Evolutionary conservation across 2,888 invertebrate genomes (phyloP).

Genomic region (Drosophila basisetae): DNA sequence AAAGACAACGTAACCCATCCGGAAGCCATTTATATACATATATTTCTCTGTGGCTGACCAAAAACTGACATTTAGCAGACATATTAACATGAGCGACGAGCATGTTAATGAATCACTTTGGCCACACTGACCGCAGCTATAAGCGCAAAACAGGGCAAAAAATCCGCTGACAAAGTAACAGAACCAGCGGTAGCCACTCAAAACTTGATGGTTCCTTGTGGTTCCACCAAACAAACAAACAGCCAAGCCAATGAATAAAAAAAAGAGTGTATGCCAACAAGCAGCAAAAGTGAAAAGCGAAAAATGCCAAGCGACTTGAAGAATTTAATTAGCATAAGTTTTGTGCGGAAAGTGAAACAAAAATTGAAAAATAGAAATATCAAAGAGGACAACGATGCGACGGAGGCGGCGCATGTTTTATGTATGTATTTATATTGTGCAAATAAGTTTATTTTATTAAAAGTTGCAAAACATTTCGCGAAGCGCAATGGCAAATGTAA

Average conservation of each 20-base stretch:
- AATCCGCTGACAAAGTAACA: slow-evolving; percentile 14
- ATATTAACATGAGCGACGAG: slow-evolving; percentile 63
- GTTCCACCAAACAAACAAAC: slow-evolving; percentile 10
- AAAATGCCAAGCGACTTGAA: slow-evolving; percentile 52
- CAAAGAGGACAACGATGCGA: slow-evolving; percentile 47
- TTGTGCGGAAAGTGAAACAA: slow-evolving; percentile 51
- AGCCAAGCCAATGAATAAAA: not conserved
- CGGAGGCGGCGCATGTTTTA: slow-evolving; percentile 55
- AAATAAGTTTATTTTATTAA: slow-evolving; percentile 75
- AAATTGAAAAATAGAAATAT: slow-evolving; percentile 72
- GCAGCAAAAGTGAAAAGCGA: slow-evolving; percentile 33
- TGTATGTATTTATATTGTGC: slow-evolving; percentile 64
- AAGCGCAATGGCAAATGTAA: slow-evolving; percentile 60
- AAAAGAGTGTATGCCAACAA: slow-evolving; percentile 1
- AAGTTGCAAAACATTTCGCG: slow-evolving; percentile 68
- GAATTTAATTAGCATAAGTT: slow-evolving; percentile 73
- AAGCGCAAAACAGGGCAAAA: slow-evolving; percentile 22
- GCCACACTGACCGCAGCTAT: slow-evolving; percentile 58
- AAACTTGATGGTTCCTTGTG: slow-evolving; percentile 45
- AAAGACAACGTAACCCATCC: slow-evolving; percentile 1
- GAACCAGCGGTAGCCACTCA: slow-evolving; percentile 37
- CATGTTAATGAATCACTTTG: slow-evolving; percentile 71
- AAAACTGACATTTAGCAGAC: slow-evolving; percentile 57
- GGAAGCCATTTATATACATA: slow-evolving; percentile 23
- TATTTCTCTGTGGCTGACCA: slow-evolving; percentile 46